Evolutionary conservation across 2,113 vertebrate species (phyloP).

Genomic region (Trichomycterus rosablanca): DNA sequence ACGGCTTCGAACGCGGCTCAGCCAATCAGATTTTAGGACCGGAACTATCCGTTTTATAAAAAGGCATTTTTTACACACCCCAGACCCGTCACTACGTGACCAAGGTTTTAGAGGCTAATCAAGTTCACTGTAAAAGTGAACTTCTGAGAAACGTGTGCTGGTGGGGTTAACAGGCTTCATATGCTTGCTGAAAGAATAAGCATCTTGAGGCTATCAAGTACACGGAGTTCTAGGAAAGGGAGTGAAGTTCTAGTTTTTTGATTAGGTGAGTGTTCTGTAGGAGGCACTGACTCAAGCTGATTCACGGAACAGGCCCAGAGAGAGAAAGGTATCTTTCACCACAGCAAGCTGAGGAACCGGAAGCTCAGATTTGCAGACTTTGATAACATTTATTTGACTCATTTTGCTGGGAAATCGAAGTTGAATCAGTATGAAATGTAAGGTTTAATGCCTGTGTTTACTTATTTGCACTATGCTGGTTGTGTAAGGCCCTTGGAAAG

Average conservation of each 20-base stretch:
- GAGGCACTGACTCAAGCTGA: conserved; percentile 57
- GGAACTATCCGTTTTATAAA: no score
- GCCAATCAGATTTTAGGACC: no score
- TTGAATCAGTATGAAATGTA: no score
- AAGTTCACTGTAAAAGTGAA: no score
- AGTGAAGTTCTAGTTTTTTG: conserved; percentile 3
- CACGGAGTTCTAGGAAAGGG: conserved; percentile 1
- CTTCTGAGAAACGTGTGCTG: neutral
- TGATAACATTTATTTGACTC: conserved; percentile 51
- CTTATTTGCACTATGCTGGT: no score
- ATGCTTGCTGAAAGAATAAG: neutral
- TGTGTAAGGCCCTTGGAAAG: no score
- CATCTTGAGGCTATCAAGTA: neutral
- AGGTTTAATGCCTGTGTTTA: no score
- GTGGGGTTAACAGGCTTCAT: neutral
- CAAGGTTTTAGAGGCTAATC: no score
- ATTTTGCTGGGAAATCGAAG: neutral
- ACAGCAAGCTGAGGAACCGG: conserved; percentile 58
- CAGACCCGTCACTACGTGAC: no score
- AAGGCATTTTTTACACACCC: no score
- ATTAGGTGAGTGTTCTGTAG: conserved; percentile 67
- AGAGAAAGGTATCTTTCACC: conserved; percentile 54
- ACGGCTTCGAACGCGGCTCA: no score
- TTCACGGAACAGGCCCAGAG: conserved; percentile 56
- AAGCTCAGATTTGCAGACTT: conserved; percentile 56